Conservation (phyloP, 2,113 vertebrate species). For the Microcebus ravelobensis region DNA sequence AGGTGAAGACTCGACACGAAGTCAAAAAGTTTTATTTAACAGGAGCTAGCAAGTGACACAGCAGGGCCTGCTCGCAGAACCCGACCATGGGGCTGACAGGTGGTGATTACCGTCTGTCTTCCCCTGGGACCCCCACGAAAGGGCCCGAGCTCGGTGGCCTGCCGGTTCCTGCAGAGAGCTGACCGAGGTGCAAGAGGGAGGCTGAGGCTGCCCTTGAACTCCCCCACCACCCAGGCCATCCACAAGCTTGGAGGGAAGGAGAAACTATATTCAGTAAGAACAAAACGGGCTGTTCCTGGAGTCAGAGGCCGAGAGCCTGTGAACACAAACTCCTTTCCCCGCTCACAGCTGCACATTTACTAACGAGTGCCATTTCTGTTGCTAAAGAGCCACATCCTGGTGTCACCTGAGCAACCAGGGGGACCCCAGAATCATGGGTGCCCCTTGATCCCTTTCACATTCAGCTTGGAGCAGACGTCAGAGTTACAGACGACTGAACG, state of each 20-base stretch:
- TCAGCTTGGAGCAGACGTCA: background rate
- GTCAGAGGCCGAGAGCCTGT: background rate
- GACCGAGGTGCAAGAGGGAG: accelerated
- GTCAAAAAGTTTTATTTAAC: background rate
- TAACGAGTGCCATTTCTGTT: accelerated
- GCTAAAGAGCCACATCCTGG: background rate
- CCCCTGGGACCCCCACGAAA: background rate
- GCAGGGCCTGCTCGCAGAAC: background rate
- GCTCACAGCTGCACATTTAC: background rate
- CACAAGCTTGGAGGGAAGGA: background rate
- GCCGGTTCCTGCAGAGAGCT: background rate
- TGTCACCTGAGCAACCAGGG: background rate
- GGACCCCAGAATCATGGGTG: background rate
- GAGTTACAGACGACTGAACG: background rate
- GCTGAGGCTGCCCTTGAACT: background rate
- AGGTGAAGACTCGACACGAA: background rate
- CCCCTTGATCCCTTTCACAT: background rate
- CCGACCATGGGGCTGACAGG: background rate
- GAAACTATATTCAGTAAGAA: background rate
- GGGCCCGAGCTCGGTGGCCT: background rate
- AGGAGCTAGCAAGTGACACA: background rate
- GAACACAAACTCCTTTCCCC: background rate
- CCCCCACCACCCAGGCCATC: background rate
- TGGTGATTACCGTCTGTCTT: background rate
- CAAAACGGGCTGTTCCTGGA: background rate